Base-by-base conservation (phyloP, 2,888 invertebrate species). In the Odontocolon sp. region DNA sequence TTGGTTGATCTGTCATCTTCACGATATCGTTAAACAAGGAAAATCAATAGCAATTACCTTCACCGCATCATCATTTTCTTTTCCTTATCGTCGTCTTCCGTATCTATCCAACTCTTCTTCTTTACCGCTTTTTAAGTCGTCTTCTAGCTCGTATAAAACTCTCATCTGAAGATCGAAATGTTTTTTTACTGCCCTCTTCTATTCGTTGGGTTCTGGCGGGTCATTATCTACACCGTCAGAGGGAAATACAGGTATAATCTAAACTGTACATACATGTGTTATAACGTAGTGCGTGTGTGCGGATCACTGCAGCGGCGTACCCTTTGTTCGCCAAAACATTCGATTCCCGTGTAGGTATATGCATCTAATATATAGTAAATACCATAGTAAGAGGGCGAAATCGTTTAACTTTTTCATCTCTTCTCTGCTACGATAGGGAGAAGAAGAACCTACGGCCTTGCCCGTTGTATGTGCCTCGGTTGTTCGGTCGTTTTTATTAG, bases 401-500 rank as follows among this genome's bases (percentile, higher is more conserved):
- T 47, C 83, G 79, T 79, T 82, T 80, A 80, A 81, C 82, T 82
- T 84, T 81, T 81, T 79, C 82, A 79, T 80, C 69, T 66, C 63
- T 66, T 23, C 52, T 54, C 18, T 31, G 23, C 23, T 16, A 38
- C 11, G 16, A 47, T 9, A 14, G 31, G 42, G 8, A 36, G 16
- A 40, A 59, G 36, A 59, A 50, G 42, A 42, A 40, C 28, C 66
- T 59, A 59, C 42, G 54, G 9, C 31, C 18, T 11, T 52, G 28
- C 54, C 47, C 45, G 59, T 61, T 70, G 57, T 67, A 45, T 61
- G 63, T 63, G 54, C 56, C 67, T 50, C 61, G 63, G 67, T 61
- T 63, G 61, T 50, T 67, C 26, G 63, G 61, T 56, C 63, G 63
- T 81, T 86, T 86, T 85, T 86, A 84, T 86, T 82, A 83, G 82